Base-by-base conservation (phyloP, 2,797 vertebrate species). In the Sphaeramia orbicularis region DNA sequence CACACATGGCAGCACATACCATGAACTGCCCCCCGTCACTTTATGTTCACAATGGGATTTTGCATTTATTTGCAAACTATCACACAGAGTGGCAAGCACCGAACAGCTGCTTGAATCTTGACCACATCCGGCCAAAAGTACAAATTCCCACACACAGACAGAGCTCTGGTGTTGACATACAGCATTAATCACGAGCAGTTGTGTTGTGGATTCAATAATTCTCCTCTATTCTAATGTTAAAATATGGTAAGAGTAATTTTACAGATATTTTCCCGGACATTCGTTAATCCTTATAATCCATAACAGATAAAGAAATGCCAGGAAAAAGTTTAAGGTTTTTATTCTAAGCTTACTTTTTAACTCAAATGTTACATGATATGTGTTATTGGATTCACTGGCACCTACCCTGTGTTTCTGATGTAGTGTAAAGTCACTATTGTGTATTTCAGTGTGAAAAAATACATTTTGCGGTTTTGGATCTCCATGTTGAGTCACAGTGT, bases 181-280 rank as follows among this genome's bases (percentile, higher is more conserved):
- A 50, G 64, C 54, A 62, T 61, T 76, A 67, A 70, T 40, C 67
- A 40, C 14, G 10, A 72, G 68, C 74, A 63, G 55, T 52, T 78
- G 70, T 27, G 27, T 41, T 51, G 27, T 15, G 16, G 16, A 48
- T 68, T 30, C 65, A 57, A 38, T 69, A 16, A 65, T 50, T 30
- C n/a, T 51, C 45, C 55, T 62, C 36, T 4, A 4, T 67, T 0
- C 35, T 27, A 2, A 70, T 63, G 57, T 62, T 65, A 44, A 38
- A 54, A 58, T 42, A 19, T 53, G 10, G 16, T 59, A 27, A 60
- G 11, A 13, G 14, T 27, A 55, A 24, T 58, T 37, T 24, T 42
- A 15, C 55, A 49, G 32, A 19, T 61, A 13, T 62, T 30, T 65
- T 49, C 62, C 70, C 64, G 36, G 27, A 49, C 24, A 7, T 27